These are phyloP conservation scores for Glossosoma conforme DNA, from an alignment of 1,140 invertebrate species.

Conservation along the genomic window DNA sequence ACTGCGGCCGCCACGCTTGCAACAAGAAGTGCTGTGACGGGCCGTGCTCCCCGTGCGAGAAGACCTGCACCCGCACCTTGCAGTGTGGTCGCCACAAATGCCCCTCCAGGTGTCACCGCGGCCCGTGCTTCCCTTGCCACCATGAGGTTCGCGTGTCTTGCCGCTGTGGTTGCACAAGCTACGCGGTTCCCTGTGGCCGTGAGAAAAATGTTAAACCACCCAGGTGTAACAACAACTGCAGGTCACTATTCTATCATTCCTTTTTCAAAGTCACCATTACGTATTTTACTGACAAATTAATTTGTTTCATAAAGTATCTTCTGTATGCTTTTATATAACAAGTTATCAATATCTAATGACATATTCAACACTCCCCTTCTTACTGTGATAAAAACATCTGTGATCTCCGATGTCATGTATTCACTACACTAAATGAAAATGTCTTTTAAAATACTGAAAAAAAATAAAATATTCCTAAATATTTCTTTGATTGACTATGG, in stretches of 20 bases:
- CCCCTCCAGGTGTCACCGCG: conserved; percentile 75
- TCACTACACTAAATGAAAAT: too few relatives aligned
- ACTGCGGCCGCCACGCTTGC: conserved; percentile 84
- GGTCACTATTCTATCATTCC: conserved; percentile 34
- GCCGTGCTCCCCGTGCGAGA: conserved; percentile 82
- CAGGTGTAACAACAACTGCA: conserved; percentile 68
- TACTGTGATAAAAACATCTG: too few relatives aligned
- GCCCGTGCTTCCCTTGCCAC: conserved; percentile 87
- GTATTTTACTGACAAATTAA: too few relatives aligned
- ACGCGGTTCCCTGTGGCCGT: conserved; percentile 81
- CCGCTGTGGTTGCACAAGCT: conserved; percentile 72
- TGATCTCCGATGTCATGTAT: too few relatives aligned
- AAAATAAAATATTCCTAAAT: too few relatives aligned
- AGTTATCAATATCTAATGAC: too few relatives aligned
- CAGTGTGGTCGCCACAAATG: conserved; percentile 89
- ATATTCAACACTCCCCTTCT: too few relatives aligned
- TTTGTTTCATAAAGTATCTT: too few relatives aligned
- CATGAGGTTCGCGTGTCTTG: conserved; percentile 74
- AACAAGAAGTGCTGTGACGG: conserved; percentile 86
- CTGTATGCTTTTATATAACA: too few relatives aligned
- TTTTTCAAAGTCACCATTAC: too few relatives aligned
- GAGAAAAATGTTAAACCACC: conserved; percentile 73
- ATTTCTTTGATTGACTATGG: too few relatives aligned
- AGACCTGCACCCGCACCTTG: conserved; percentile 75
- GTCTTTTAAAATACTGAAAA: too few relatives aligned